These are phyloP conservation scores for Drosophila mercatorum DNA, from an alignment of 2,888 invertebrate species.

Conservation along the genomic window DNA sequence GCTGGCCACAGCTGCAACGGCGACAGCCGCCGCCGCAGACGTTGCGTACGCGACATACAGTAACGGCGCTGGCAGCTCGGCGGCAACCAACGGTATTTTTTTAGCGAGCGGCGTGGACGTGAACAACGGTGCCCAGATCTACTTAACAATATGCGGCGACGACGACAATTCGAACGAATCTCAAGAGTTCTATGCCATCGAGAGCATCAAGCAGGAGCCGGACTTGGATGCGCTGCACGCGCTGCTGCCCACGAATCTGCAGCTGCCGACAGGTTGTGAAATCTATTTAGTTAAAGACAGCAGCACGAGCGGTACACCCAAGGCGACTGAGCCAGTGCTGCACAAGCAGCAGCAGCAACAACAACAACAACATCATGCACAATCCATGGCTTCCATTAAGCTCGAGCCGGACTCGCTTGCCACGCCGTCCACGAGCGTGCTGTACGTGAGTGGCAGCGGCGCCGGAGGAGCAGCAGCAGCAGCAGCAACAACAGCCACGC, in stretches of 20 bases:
- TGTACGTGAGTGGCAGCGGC: slow-evolving; percentile 33
- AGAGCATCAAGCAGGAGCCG: slow-evolving; percentile 78
- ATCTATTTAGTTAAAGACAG: slow-evolving; percentile 80
- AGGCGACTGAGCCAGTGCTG: slow-evolving; percentile 25
- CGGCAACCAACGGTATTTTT: slow-evolving; percentile 40
- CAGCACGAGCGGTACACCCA: not conserved
- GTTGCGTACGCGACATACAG: slow-evolving; percentile 16
- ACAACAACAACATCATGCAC: slow-evolving; percentile 3
- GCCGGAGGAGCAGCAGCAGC: slow-evolving; percentile 8
- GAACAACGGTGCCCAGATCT: slow-evolving; percentile 65
- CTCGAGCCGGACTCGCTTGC: slow-evolving; percentile 66
- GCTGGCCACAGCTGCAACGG: slow-evolving; percentile 50
- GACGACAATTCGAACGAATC: slow-evolving; percentile 77
- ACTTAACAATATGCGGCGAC: slow-evolving; percentile 79
- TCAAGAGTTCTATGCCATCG: slow-evolving; percentile 75
- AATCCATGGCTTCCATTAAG: slow-evolving; percentile 57
- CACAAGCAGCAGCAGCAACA: slow-evolving; percentile 20
- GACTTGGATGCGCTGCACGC: slow-evolving; percentile 68
- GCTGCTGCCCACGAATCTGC: slow-evolving; percentile 70
- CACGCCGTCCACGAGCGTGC: slow-evolving; percentile 41
- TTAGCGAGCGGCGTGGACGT: slow-evolving; percentile 46
- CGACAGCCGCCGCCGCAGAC: slow-evolving; percentile 42
- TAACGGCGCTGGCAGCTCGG: slow-evolving; percentile 11
- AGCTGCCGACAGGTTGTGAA: slow-evolving; percentile 82
- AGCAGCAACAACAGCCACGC: slow-evolving; percentile 19